Evolutionary conservation across 2,888 invertebrate species (phyloP), one percentile per base, ranked within the genome.

Genomic region (Andrena flavipes): DNA sequence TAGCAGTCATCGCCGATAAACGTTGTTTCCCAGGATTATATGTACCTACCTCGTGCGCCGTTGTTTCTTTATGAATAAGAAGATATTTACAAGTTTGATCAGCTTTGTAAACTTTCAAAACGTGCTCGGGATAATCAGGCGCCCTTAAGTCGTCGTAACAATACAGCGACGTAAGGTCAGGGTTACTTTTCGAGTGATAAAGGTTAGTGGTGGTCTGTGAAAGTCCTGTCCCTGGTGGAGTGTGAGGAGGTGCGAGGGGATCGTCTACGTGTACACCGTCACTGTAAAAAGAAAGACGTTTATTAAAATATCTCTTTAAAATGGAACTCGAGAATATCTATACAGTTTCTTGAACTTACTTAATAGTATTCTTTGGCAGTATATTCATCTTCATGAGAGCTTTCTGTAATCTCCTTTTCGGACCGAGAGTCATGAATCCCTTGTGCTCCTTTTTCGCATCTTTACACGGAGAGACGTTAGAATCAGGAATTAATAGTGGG

Each of bases 21-120:
- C 23, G 23, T 20, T 29, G 26, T 48, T 76, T 35, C n/a, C 2
- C 23, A 23, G 2, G 33, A n/a, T 54, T 23, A 49, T 60, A 59
- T 79, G 6, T 70, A 71, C 74, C 29, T 76, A 92, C 92, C 94
- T 97, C 97, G 92, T 97, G 96, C 7, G 97, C 97, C 51, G 97
- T 97, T 33, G 97, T 97, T 93, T 97, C 98, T 95, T 99, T 99
- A 94, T 99, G 98, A 78, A 99, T 98, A 84, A 99, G 96, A 86
- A 99, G 96, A 95, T 99, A 99, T 95, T 99, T 99, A 96, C 98
- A 99, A 56, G 98, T 98, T 95, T 99, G 99, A 95, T 99, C 99
- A 35, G 98, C 97, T 95, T 97, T 98, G 95, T 97, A 99, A 71
- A 98, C 97, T 95, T 99, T 99, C 64, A 99, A 95, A 48, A 99